phyloP scores from a whole-genome alignment of 2,888 invertebrate species.

The Palloptera scutellata region DNA sequence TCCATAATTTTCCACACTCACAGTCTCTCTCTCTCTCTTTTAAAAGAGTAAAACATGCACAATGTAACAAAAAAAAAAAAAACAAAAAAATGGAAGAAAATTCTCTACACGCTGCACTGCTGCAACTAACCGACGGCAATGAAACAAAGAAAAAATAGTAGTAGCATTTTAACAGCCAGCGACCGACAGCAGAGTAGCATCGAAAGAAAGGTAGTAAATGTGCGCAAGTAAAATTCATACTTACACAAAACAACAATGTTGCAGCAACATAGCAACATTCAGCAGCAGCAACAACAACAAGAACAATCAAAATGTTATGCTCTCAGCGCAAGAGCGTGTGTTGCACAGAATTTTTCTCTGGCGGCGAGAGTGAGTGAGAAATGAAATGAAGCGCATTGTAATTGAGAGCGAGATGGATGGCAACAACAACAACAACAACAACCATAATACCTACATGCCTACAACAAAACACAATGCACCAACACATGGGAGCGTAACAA shows the following conservation, averaged over 20 bases:
- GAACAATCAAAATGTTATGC: background rate
- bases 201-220: background rate
- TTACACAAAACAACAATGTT: background rate
- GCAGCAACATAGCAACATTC: background rate
- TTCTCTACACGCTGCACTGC: no score
- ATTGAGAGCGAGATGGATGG: conserved; percentile 24
- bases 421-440: conserved; percentile 33
- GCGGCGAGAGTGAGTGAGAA: conserved; percentile 1
- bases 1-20: background rate
- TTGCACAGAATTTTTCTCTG: no score
- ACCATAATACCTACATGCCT: conserved; percentile 28
- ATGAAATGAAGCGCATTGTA: conserved; percentile 12
- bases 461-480: background rate
- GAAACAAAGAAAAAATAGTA: background rate
- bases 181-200: background rate
- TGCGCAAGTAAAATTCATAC: background rate
- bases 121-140: background rate
- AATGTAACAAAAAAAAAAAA: no score
- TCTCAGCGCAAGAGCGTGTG: conserved; percentile 3
- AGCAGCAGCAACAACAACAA: background rate
- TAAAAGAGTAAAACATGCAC: background rate
- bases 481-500: background rate
- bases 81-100: no score
- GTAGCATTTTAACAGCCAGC: background rate
- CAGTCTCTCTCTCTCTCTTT: background rate